Evolutionary conservation across 1,140 invertebrate species (phyloP).

Genomic region (Drosophila mayri): DNA sequence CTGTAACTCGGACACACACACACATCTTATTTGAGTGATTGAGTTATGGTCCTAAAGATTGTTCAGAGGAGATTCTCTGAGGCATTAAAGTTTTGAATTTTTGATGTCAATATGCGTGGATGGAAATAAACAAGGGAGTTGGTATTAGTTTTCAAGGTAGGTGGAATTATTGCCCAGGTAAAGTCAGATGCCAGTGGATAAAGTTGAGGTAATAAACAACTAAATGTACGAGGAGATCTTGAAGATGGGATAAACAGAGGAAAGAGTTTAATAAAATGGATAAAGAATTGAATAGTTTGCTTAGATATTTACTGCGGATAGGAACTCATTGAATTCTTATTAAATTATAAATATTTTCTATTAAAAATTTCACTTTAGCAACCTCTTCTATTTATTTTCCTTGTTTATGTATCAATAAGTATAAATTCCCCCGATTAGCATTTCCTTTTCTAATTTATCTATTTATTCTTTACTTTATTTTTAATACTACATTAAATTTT

Average conservation of each 20-base stretch:
- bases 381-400: neutral
- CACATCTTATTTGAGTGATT: constrained; percentile 32
- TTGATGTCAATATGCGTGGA: constrained; percentile 17
- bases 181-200: neutral
- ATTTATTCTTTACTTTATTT: neutral
- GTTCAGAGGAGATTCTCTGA: constrained; percentile 14
- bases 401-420: no score
- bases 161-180: constrained; percentile 7
- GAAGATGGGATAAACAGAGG: neutral
- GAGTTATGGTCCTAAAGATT: constrained; percentile 37
- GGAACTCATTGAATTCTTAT: neutral
- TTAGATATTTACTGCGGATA: no score
- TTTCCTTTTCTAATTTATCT: neutral
- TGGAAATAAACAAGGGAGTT: neutral
- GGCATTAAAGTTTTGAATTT: constrained; percentile 18
- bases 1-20: constrained; percentile 16
- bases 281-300: neutral
- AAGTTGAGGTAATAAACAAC: constrained; percentile 3
- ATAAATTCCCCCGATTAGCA: neutral
- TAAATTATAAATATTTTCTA: no score
- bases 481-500: neutral
- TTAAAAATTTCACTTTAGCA: no score
- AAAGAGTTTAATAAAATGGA: neutral
- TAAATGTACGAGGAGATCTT: neutral
- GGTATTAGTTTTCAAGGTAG: constrained; percentile 22